phyloP scores from a whole-genome alignment of 2,113 vertebrate genomes.

The Micronycteris hirsuta region DNA sequence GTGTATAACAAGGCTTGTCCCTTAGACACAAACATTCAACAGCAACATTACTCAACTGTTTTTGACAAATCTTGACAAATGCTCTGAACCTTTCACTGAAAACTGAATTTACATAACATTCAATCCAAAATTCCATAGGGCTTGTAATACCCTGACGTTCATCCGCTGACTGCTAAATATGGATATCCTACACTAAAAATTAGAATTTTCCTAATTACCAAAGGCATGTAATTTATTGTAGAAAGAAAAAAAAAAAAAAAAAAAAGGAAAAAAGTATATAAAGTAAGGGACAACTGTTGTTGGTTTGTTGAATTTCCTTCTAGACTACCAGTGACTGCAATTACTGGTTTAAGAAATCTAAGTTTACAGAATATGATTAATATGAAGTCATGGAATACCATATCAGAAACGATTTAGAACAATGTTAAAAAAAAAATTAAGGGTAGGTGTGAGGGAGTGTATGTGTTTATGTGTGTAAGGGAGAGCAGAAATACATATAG shows the following conservation, averaged over 20 bases:
- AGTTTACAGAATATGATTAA: slow-evolving; percentile 21
- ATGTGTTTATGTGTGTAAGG: neutral
- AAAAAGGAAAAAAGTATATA: neutral
- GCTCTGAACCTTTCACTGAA: neutral
- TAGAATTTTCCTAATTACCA: slow-evolving; percentile 21
- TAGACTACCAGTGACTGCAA: neutral
- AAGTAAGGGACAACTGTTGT: neutral
- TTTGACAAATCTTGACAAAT: slow-evolving; percentile 35
- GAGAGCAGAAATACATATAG: neutral
- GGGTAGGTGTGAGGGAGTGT: neutral
- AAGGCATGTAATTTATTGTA: neutral
- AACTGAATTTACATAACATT: neutral
- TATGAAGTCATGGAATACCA: neutral
- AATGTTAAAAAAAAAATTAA: slow-evolving; percentile 28
- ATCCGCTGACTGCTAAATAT: neutral
- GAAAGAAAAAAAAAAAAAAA: slow-evolving; percentile 18
- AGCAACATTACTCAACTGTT: neutral
- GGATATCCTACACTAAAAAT: slow-evolving; percentile 7
- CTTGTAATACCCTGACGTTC: neutral
- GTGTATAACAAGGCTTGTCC: neutral
- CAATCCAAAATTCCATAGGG: neutral
- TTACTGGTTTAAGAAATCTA: slow-evolving; percentile 29
- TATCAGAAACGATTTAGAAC: slow-evolving; percentile 18
- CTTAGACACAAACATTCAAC: neutral
- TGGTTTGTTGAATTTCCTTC: slow-evolving; percentile 34